Evolutionary conservation across 2,113 vertebrate genomes (phyloP), one percentile per base, ranked within the genome.

Genomic region (Brachyistius frenatus): DNA sequence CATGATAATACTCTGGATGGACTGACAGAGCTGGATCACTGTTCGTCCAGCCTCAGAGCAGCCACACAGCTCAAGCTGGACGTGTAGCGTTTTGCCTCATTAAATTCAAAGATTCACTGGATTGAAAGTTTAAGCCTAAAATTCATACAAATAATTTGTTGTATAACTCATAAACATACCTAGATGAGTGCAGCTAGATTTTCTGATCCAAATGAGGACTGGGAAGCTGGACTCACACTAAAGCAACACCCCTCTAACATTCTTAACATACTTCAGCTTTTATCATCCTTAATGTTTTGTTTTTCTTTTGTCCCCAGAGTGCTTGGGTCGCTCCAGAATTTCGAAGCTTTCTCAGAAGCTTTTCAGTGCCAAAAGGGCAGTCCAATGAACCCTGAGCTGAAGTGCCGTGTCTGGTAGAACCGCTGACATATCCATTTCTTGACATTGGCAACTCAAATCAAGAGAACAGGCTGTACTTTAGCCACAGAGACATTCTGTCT

Each of bases 311-410:
- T 78, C 16, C 55, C 31, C 44, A 99, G 98, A 94, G 98, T 99
- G 50, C 94, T 97, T 63, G 98, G 98, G 14, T 99, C 97, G 0
- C 89, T 99, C 79, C 98, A 99, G 93, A 99, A 99, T 90, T 96
- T 99, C 0, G 96, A 95, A 33, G 97, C 96, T 0, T 99, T 99
- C 90, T 95, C 98, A 0, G 94, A 98, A 66, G 97, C 94, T 0
- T 99, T 99, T 91, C 94, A 93, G 79, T 99, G 98, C 35, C 80
- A 94, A 37, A 93, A 66, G 73, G 97, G 97, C 75, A 95, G 93
- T 4, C 84, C 78, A 33, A 99, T 99, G 98, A 95, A 96, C 64
- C 98, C 98, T 0, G 77, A 91, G 2, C 89, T 92, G 91, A 97
- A 95, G 60, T 99, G 98, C 88, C 93, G 96, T 2, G 94, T 99